Evolutionary conservation across 2,888 invertebrate genomes (phyloP).

Genomic region (Synergus gifuensis): DNA sequence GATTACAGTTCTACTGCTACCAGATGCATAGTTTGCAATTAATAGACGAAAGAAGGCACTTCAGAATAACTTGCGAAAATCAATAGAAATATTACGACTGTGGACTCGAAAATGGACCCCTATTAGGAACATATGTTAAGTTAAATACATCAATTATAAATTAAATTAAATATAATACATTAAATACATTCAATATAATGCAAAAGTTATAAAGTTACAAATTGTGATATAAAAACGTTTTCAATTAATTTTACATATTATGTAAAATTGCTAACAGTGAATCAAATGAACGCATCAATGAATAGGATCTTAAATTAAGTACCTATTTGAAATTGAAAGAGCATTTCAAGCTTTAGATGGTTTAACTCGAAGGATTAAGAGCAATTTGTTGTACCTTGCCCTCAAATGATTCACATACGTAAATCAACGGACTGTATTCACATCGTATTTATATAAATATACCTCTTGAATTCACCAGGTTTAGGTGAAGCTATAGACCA

Average conservation of each 20-base stretch:
- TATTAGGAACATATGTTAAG: conserved; percentile 15
- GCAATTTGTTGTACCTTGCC: not conserved
- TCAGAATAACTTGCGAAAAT: conserved; percentile 38
- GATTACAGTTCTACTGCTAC: conserved; percentile 29
- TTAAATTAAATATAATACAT: not conserved
- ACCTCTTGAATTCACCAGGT: not conserved
- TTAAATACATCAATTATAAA: not conserved
- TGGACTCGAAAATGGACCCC: conserved; percentile 19
- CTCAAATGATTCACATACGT: not conserved
- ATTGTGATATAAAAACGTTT: too few relatives aligned
- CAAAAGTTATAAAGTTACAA: not conserved
- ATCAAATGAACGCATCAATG: not conserved
- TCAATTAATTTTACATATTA: too few relatives aligned
- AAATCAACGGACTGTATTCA: not conserved
- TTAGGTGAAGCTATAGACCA: not conserved
- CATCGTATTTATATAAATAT: not conserved
- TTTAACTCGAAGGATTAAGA: not conserved
- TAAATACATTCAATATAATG: not conserved
- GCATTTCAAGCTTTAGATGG: not conserved
- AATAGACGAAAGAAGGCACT: conserved; percentile 32
- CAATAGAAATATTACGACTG: conserved; percentile 24
- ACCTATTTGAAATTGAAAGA: not conserved
- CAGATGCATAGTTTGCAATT: conserved; percentile 38
- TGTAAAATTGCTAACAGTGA: too few relatives aligned
- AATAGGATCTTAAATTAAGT: not conserved